These are phyloP conservation scores for Ganaspis sp. DNA, from an alignment of 1,140 invertebrate genomes.

Conservation along the genomic window DNA sequence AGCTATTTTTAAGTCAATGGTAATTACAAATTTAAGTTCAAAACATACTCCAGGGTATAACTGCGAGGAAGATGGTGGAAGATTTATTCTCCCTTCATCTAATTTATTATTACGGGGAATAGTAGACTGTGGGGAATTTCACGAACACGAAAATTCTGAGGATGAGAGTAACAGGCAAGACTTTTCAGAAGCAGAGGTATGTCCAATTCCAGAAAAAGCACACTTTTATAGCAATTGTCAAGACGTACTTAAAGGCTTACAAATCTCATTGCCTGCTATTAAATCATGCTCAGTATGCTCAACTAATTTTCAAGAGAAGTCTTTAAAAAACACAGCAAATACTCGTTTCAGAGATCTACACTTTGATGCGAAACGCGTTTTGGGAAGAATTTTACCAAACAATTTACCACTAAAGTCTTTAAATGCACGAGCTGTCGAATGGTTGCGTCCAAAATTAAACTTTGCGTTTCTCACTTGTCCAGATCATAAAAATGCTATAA, in stretches of 20 bases:
- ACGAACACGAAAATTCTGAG: background rate
- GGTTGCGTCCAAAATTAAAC: no score
- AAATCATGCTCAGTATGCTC: background rate
- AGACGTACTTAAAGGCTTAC: background rate
- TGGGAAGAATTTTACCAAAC: background rate
- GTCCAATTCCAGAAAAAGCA: background rate
- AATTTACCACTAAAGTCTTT: no score
- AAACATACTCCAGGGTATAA: background rate
- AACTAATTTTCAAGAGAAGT: background rate
- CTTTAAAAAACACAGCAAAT: background rate
- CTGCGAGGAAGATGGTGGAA: background rate
- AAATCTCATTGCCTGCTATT: background rate
- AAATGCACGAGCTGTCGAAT: no score
- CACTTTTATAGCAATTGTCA: background rate
- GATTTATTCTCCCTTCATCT: background rate
- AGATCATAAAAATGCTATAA: no score
- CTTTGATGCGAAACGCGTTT: background rate
- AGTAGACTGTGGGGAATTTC: background rate
- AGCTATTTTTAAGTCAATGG: background rate
- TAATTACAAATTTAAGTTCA: background rate
- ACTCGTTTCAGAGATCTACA: background rate
- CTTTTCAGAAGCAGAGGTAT: background rate
- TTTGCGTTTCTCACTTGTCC: no score
- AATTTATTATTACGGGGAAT: background rate
- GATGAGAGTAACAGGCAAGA: no score